phyloP scores from a whole-genome alignment of 2,113 vertebrate genomes.

The Ochotona curzoniae region DNA sequence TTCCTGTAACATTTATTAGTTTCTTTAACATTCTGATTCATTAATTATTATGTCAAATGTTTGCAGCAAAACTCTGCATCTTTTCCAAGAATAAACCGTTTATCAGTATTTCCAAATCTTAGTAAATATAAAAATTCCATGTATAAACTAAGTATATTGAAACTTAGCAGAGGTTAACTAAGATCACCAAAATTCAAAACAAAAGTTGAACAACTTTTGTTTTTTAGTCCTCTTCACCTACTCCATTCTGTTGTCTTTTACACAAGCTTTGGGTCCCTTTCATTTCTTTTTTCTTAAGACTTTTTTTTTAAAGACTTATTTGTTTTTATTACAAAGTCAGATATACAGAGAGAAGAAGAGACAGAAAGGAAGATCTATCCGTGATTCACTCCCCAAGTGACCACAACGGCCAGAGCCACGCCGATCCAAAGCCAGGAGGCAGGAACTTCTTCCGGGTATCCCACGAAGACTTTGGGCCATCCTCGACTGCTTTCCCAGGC shows the following conservation, averaged over 20 bases:
- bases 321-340: too few species aligned
- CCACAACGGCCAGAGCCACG: too few species aligned
- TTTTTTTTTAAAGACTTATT: too few species aligned
- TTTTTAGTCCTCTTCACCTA: slow-evolving; percentile 53
- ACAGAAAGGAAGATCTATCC: too few species aligned
- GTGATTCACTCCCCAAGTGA: too few species aligned
- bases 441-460: too few species aligned
- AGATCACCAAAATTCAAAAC: slow-evolving; percentile 35
- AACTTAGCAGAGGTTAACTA: slow-evolving; percentile 21
- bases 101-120: slow-evolving; percentile 14
- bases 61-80: slow-evolving; percentile 57
- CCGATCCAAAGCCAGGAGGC: too few species aligned
- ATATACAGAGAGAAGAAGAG: too few species aligned
- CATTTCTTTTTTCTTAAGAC: background rate
- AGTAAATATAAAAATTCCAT: slow-evolving; percentile 34
- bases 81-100: slow-evolving; percentile 55
- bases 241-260: slow-evolving; percentile 10
- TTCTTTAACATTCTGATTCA: slow-evolving; percentile 70
- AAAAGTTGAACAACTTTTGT: slow-evolving; percentile 27
- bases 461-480: too few species aligned
- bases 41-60: slow-evolving; percentile 59
- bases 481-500: too few species aligned
- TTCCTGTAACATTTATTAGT: slow-evolving; percentile 52
- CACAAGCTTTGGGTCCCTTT: background rate
- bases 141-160: slow-evolving; percentile 34